A percentile compares a stretch with the other conserved stretches of the same genome.
These are phyloP conservation scores for Octodonta nipae DNA, from an alignment of 2,888 invertebrate genomes.

Conservation along the genomic window DNA sequence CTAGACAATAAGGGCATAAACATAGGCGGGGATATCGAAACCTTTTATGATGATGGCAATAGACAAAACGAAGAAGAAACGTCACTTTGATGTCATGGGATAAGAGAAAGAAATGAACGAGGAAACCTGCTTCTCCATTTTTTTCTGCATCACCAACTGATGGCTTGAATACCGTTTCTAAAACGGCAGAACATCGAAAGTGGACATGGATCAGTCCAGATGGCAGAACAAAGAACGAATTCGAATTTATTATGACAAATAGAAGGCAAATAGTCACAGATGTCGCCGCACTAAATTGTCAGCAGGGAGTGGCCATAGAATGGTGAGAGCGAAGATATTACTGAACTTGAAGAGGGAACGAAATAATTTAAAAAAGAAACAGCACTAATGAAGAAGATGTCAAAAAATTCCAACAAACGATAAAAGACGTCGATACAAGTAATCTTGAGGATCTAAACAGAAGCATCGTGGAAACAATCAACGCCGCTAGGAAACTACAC, in stretches of 20 bases:
- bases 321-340: no score
- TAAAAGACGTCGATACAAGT: neutral
- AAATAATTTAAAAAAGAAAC: no score
- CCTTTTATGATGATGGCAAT: no score
- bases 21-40: no score
- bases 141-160: neutral
- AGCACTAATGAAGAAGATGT: no score
- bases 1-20: no score
- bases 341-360: no score
- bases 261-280: neutral
- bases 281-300: no score
- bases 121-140: neutral
- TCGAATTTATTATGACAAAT: conserved; percentile 1
- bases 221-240: conserved; percentile 1
- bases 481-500: conserved; percentile 1
- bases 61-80: conserved; percentile 1
- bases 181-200: no score
- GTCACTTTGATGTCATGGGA: conserved; percentile 1
- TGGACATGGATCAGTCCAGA: no score
- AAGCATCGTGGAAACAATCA: neutral
- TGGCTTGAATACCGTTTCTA: neutral
- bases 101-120: conserved; percentile 1
- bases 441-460: conserved; percentile 1
- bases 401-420: neutral
- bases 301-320: conserved; percentile 1